Evolutionary conservation across 2,797 vertebrate species (phyloP).

Genomic region (Iguana delicatissima): DNA sequence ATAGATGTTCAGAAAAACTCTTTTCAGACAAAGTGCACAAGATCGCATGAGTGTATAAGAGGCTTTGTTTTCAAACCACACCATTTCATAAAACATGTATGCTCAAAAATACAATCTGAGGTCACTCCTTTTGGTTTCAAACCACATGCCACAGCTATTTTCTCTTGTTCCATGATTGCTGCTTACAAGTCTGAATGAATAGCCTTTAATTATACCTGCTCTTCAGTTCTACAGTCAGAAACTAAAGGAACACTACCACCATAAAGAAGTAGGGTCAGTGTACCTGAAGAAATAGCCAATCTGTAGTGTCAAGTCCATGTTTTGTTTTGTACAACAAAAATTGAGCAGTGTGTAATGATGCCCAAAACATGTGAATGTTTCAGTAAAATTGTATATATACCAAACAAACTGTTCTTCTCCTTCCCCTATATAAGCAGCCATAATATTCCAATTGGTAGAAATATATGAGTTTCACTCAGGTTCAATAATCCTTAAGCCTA

Average conservation of each 20-base stretch:
- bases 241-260: background rate
- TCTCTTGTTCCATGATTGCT: conserved; percentile 25
- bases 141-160: background rate
- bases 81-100: conserved; percentile 14
- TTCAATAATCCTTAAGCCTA: background rate
- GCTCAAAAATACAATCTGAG: conserved; percentile 34
- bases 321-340: conserved; percentile 37
- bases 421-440: background rate
- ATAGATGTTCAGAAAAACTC: no score
- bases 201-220: conserved; percentile 39
- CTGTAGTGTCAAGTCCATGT: conserved; percentile 35
- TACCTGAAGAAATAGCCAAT: background rate
- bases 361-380: background rate
- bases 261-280: background rate
- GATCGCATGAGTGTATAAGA: background rate
- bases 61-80: background rate
- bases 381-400: conserved; percentile 7
- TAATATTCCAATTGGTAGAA: conserved; percentile 8
- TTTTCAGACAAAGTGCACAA: background rate
- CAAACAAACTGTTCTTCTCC: background rate
- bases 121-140: conserved; percentile 30
- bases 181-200: conserved; percentile 55
- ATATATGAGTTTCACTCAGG: background rate
- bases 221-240: conserved; percentile 46
- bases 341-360: background rate